Evolutionary conservation across 2,797 vertebrate genomes (phyloP).

Genomic region (Syngnathus acus): DNA sequence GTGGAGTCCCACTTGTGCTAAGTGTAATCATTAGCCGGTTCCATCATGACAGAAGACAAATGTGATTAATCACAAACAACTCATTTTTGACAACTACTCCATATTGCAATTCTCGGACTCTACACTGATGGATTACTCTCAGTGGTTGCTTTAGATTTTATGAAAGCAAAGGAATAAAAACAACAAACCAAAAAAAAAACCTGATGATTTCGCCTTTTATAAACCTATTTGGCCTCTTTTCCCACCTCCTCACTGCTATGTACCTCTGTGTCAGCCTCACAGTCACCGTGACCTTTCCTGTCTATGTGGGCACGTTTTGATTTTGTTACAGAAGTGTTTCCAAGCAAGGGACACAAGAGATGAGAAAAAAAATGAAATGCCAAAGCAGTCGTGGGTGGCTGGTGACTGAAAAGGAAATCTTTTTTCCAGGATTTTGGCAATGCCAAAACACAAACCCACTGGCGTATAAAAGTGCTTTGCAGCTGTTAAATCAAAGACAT

Average conservation of each 20-base stretch:
- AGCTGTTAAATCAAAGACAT: background rate
- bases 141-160: background rate
- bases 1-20: conserved; percentile 46
- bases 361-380: conserved; percentile 45
- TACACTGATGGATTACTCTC: conserved; percentile 12
- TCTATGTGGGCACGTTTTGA: conserved; percentile 26
- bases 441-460: conserved; percentile 37
- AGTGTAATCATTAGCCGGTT: conserved; percentile 48
- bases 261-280: background rate
- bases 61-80: conserved; percentile 59
- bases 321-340: conserved; percentile 36
- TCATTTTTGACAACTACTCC: conserved; percentile 51
- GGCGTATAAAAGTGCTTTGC: conserved; percentile 26
- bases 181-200: background rate
- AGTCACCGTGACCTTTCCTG: conserved; percentile 12
- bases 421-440: conserved; percentile 32
- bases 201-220: background rate
- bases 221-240: background rate
- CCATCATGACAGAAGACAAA: conserved; percentile 38
- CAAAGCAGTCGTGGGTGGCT: conserved; percentile 31
- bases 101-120: conserved; percentile 23
- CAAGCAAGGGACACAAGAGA: conserved; percentile 22
- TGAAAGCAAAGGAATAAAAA: background rate
- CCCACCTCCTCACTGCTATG: background rate
- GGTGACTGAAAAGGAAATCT: conserved; percentile 34